Evolutionary conservation across 2,113 vertebrate species (phyloP).

Genomic region (Emydocephalus ijimae): DNA sequence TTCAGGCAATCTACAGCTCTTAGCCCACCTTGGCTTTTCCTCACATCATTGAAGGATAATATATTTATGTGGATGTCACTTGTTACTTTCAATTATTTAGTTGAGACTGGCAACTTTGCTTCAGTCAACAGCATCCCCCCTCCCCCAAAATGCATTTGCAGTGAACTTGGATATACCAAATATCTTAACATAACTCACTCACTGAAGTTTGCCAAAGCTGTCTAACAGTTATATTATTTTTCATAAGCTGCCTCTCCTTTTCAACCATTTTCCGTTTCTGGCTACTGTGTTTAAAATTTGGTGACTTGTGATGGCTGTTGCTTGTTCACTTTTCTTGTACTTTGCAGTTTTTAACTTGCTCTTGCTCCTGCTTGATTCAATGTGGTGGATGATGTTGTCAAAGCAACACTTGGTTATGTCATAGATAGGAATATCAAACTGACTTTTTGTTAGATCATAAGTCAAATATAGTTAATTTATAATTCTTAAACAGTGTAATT

Average conservation of each 20-base stretch:
- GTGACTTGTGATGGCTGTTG: background rate
- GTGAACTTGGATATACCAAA: background rate
- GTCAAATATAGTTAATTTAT: background rate
- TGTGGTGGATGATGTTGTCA: background rate
- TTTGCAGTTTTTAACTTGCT: background rate
- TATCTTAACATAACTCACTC: background rate
- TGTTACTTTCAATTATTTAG: background rate
- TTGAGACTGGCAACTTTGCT: background rate
- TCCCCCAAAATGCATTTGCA: background rate
- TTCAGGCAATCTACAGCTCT: background rate
- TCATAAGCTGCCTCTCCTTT: background rate
- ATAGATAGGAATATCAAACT: background rate
- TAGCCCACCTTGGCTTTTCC: background rate
- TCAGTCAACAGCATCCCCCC: background rate
- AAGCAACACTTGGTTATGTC: background rate
- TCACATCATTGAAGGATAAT: background rate
- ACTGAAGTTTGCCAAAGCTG: background rate
- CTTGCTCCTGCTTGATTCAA: background rate
- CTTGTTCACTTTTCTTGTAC: background rate
- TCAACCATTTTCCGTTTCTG: background rate
- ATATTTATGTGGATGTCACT: background rate
- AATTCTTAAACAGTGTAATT: background rate
- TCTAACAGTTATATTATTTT: background rate
- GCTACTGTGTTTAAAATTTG: background rate
- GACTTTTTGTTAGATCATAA: too few species aligned